phyloP scores from a whole-genome alignment of 1,140 invertebrate species.

The Helicoverpa zea region DNA sequence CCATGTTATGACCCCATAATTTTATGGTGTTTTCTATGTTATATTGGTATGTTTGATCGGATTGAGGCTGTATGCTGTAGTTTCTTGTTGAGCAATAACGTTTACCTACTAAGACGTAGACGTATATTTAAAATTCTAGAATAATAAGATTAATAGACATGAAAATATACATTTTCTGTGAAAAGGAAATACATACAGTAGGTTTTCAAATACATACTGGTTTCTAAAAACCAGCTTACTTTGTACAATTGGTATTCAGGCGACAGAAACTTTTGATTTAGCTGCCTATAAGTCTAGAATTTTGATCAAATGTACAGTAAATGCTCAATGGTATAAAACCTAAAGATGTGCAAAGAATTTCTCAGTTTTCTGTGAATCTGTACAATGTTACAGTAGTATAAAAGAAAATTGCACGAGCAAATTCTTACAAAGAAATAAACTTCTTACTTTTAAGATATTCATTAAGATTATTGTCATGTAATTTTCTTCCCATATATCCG shows the following conservation, averaged over 20 bases:
- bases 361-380: not conserved
- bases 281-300: not conserved
- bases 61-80: not conserved
- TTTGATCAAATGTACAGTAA: not conserved
- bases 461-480: no score
- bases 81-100: not conserved
- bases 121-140: not conserved
- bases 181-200: no score
- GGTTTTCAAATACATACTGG: no score
- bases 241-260: no score
- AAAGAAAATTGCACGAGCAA: no score
- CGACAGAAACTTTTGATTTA: not conserved
- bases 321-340: conserved; percentile 5
- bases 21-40: conserved; percentile 37
- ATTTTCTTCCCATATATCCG: no score
- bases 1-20: conserved; percentile 27
- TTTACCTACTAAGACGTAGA: not conserved
- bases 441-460: no score
- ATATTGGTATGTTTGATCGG: conserved; percentile 24
- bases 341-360: not conserved
- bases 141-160: no score
- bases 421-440: no score
- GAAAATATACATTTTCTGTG: no score
- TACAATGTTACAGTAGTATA: not conserved
- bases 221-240: no score